Conservation (phyloP, 92 coral and sea anemone species). For the Zoanthus sociatus region DNA sequence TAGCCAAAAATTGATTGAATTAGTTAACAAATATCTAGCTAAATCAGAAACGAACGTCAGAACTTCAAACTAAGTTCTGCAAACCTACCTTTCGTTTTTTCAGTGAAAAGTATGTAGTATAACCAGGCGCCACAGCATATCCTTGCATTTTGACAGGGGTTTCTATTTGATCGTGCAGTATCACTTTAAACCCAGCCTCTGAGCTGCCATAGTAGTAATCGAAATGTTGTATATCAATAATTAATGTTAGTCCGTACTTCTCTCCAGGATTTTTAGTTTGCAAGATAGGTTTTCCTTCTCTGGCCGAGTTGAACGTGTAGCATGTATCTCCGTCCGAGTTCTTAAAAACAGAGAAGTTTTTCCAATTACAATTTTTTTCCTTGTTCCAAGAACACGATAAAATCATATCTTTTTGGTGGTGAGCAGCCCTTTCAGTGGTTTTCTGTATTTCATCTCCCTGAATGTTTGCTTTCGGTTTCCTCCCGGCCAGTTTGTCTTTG, state of each 20-base stretch:
- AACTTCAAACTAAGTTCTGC: background rate
- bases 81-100: conserved; percentile 67
- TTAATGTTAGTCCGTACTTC: conserved; percentile 66
- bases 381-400: conserved; percentile 72
- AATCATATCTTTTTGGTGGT: conserved; percentile 79
- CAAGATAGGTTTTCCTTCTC: conserved; percentile 40
- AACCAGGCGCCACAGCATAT: conserved; percentile 83
- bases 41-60: background rate
- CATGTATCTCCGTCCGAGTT: conserved; percentile 82
- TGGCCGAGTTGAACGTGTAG: conserved; percentile 84
- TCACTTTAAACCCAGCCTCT: conserved; percentile 81
- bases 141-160: conserved; percentile 93
- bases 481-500: conserved; percentile 61
- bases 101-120: conserved; percentile 84
- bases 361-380: conserved; percentile 63
- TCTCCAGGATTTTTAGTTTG: conserved; percentile 71
- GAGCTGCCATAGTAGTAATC: conserved; percentile 75
- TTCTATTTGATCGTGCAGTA: conserved; percentile 85
- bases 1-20: background rate
- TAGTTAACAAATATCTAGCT: background rate
- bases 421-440: conserved; percentile 71
- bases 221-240: conserved; percentile 76
- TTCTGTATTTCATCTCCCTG: conserved; percentile 57
- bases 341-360: conserved; percentile 74
- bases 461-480: background rate